phyloP scores from a whole-genome alignment of 2,888 invertebrate genomes.

The Parapristionchus giblindavisi region DNA sequence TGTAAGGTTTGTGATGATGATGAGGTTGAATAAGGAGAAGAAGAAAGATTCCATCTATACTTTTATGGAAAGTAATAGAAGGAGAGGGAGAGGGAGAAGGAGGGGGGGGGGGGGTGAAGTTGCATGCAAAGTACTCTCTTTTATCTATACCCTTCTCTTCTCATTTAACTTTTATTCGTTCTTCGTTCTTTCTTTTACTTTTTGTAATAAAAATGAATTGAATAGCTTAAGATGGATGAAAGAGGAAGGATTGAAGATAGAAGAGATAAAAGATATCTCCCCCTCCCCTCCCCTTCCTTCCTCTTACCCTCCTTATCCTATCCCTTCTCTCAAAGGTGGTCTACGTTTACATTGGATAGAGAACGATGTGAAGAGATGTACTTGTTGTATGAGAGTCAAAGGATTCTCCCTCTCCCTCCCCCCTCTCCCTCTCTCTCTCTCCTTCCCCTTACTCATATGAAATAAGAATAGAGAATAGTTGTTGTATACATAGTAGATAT shows the following conservation, averaged over 20 bases:
- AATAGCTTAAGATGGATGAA: neutral
- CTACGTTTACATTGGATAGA: neutral
- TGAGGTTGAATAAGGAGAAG: neutral
- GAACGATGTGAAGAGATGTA: neutral
- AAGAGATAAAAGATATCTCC: slow-evolving; percentile 8
- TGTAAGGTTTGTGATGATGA: too few relatives aligned
- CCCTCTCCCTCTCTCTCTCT: slow-evolving; percentile 4
- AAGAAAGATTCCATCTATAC: neutral
- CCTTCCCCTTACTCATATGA: neutral
- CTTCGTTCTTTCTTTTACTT: neutral
- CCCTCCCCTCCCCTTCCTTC: too few relatives aligned
- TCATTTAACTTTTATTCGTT: neutral
- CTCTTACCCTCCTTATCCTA: neutral
- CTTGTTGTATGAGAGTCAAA: neutral
- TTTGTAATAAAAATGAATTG: neutral
- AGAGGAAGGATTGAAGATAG: neutral
- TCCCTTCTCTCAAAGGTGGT: neutral
- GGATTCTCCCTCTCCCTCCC: neutral
- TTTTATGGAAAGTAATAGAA: neutral
- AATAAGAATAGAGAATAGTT: too few relatives aligned
- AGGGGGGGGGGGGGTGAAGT: neutral
- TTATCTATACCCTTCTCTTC: too few relatives aligned
- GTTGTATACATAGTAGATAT: too few relatives aligned
- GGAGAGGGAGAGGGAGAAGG: slow-evolving; percentile 4
- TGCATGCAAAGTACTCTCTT: too few relatives aligned